Base-by-base conservation (phyloP, 2,888 invertebrate species). In the Furcula furcula region DNA sequence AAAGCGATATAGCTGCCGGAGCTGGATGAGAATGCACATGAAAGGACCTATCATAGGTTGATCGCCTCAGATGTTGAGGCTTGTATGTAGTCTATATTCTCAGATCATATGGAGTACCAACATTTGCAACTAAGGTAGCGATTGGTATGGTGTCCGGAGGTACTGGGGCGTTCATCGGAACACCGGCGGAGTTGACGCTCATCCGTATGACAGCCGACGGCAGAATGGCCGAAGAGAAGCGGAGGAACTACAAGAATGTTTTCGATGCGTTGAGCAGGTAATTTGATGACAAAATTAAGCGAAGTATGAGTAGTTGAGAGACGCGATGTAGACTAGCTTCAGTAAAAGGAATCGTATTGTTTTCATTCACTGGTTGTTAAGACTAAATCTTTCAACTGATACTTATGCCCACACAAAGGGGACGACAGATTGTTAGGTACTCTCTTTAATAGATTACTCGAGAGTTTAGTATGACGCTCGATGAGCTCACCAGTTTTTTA, bases 131-230 rank as follows among this genome's bases (percentile, higher is more conserved):
- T 27, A 97, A 97, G 80, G 93, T 96, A 48, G 89, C 71, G 0
- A 86, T 98, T 47, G 98, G 97, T 20, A 93, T 96, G 90, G 72
- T 91, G 0, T 95, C 98, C 2, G 98, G 98, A 4, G 87, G 85
- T 0, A 78, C 91, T 19, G 96, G 95, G 18, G 94, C 98, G 3
- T 95, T 97, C 73, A 93, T 98, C 36, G 98, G 98, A 23, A 98
- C 97, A 6, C 98, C 98, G 1, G 97, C 98, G 0, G 98, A 98
- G 84, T 94, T 98, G 28, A 94, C 96, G 1, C 90, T 98, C 7
- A 95, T 98, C 40, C 90, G 98, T 54, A 98, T 98, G 98, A 97
- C 98, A 9, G 92, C 97, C 0, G 98, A 98, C 82, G 98, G 98
- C 7, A 92, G 96, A 40, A 83, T 98, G 45, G 97, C 98, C 2